A percentile compares a stretch with the other conserved stretches of the same genome.
phyloP scores from a whole-genome alignment of 2,113 vertebrate genomes.

The Lichenostomus cassidix region DNA sequence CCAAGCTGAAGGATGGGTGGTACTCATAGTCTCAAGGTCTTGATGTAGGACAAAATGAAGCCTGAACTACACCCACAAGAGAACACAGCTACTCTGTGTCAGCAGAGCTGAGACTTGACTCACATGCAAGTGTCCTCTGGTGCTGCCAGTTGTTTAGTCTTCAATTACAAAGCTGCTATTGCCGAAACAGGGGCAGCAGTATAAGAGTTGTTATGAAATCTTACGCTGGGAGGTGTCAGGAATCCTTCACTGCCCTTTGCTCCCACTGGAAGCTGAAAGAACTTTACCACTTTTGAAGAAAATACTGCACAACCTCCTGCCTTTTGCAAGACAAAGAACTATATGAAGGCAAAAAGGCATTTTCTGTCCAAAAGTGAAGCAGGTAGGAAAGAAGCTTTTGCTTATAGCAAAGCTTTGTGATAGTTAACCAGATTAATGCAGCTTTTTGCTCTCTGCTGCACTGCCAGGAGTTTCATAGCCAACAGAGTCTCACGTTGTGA shows the following conservation, averaged over 20 bases:
- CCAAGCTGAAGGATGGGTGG: neutral
- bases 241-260: neutral
- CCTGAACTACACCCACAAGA: neutral
- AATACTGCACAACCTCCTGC: neutral
- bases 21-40: neutral
- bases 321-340: neutral
- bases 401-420: neutral
- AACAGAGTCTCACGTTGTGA: neutral
- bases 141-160: neutral
- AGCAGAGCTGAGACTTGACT: neutral
- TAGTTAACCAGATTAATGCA: neutral
- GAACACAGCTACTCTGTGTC: neutral
- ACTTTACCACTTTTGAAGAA: neutral
- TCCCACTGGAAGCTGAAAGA: neutral
- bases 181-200: neutral
- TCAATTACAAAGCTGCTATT: neutral
- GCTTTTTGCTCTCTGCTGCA: neutral
- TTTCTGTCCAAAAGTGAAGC: neutral
- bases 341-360: neutral
- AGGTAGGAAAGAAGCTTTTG: neutral
- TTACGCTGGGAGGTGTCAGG: neutral
- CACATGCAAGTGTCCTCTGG: accelerated
- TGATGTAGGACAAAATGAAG: neutral
- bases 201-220: neutral
- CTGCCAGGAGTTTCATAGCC: neutral